Base-by-base conservation (phyloP, 2,888 invertebrate species). In the Hipparchia semele region DNA sequence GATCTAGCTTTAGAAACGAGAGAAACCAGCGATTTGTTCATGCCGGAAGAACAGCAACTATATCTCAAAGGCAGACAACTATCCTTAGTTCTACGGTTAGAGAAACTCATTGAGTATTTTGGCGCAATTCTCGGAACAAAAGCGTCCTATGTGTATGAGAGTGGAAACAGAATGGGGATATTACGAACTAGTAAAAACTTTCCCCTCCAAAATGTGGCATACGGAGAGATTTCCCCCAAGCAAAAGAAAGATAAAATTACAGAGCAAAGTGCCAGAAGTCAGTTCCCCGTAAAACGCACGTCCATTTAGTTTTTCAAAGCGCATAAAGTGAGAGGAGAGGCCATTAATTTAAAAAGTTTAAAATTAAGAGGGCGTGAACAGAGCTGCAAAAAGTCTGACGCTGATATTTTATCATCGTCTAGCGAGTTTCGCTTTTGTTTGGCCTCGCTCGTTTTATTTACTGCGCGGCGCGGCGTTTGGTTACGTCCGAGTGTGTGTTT, bases 281-380 rank as follows among this genome's bases (percentile, higher is more conserved):
- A 12, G 65, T 12, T 49, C 58, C 49, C 46, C 54, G 59, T 66
- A 72, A 68, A 73, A 65, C 68, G 56, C 62, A 39, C 69, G 56
- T 68, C 49, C 72, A 70, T 71, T 71, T 73, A 33, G 66, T 69
- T 73, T 69, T 65, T 73, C 60, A 72, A 73, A 60, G 68, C 66
- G 62, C 59, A 61, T 49, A 56, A 45, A 61, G 58, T 67, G 68
- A 60, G 65, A 61, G 58, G 65, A 68, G 68, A 68, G 68, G 60
- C 68, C 71, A 71, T 71, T 70, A 73, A 73, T 74, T 74, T 70
- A 33, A 56, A 76, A 71, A 71, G 64, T 70, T 71, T 69, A 39
- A 73, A 71, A 72, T 72, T 61, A 68, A 68, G 66, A 60, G 68
- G 72, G 67, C 68, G 70, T 56, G 66, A 53, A 65, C 60, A 59